Evolutionary conservation across 2,113 vertebrate genomes (phyloP).

Genomic region (Aldabrachelys gigantea): DNA sequence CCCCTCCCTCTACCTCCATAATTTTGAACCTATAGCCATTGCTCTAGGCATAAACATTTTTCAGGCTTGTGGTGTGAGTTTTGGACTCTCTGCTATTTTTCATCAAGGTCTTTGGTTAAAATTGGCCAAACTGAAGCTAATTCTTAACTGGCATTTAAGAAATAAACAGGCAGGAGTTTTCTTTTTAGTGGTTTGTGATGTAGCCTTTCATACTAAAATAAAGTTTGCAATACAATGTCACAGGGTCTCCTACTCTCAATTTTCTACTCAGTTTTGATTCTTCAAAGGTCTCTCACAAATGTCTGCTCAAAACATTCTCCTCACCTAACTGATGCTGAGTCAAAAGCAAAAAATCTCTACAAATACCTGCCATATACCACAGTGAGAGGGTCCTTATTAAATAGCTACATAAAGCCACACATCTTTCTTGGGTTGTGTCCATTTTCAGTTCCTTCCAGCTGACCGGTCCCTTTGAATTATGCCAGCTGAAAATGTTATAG

Average conservation of each 20-base stretch:
- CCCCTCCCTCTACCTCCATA: neutral
- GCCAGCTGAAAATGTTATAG: neutral
- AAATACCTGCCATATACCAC: neutral
- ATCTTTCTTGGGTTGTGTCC: neutral
- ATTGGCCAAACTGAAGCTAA: neutral
- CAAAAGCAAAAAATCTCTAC: neutral
- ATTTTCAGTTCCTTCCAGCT: neutral
- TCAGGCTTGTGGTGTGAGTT: neutral
- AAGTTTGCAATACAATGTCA: neutral
- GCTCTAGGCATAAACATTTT: neutral
- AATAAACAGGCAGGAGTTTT: neutral
- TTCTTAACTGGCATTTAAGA: neutral
- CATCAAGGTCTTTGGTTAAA: neutral
- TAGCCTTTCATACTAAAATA: neutral
- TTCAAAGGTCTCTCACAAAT: neutral
- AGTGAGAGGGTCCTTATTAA: neutral
- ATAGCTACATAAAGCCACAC: neutral
- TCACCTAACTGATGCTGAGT: neutral
- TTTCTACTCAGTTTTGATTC: neutral
- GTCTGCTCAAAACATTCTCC: neutral
- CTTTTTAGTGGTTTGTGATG: neutral
- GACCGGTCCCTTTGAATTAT: neutral
- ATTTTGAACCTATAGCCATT: neutral
- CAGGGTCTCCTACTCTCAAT: neutral
- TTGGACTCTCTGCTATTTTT: neutral